phyloP scores from a whole-genome alignment of 2,113 vertebrate species.

The Lepus timidus region DNA sequence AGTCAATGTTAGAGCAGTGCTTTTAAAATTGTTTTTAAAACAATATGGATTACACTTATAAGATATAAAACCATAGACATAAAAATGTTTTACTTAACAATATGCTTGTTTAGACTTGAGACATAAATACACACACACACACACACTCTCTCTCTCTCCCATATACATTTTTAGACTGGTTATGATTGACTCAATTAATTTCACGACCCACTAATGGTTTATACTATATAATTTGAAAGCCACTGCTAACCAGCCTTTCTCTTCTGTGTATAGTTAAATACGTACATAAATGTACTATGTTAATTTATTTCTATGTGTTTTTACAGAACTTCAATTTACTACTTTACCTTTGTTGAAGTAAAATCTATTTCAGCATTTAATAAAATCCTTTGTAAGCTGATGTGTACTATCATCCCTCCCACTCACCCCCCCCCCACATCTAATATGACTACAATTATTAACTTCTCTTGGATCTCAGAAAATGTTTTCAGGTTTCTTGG shows the following conservation, averaged over 20 bases:
- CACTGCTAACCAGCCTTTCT: not conserved
- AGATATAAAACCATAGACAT: not conserved
- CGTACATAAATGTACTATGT: not conserved
- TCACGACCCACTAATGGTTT: not conserved
- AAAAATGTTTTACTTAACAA: not conserved
- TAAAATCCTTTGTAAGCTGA: not conserved
- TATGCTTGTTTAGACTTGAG: constrained; percentile 15
- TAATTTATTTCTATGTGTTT: not conserved
- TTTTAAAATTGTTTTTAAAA: not conserved
- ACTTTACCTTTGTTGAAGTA: constrained; percentile 62
- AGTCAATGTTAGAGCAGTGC: not conserved
- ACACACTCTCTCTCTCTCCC: too few relatives aligned
- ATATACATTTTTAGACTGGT: not conserved
- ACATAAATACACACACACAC: not conserved
- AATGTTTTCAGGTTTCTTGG: constrained; percentile 31
- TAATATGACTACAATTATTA: not conserved
- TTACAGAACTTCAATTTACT: not conserved
- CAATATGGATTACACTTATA: constrained; percentile 1
- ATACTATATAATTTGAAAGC: not conserved
- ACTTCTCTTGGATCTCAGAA: constrained; percentile 56
- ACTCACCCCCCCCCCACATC: too few relatives aligned
- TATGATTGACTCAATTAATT: not conserved
- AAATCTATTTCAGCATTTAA: not conserved
- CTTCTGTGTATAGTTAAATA: not conserved
- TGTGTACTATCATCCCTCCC: not conserved